Evolutionary conservation across 2,888 invertebrate species (phyloP), one percentile per base, ranked within the genome.

Genomic region (Aphrophora alni): DNA sequence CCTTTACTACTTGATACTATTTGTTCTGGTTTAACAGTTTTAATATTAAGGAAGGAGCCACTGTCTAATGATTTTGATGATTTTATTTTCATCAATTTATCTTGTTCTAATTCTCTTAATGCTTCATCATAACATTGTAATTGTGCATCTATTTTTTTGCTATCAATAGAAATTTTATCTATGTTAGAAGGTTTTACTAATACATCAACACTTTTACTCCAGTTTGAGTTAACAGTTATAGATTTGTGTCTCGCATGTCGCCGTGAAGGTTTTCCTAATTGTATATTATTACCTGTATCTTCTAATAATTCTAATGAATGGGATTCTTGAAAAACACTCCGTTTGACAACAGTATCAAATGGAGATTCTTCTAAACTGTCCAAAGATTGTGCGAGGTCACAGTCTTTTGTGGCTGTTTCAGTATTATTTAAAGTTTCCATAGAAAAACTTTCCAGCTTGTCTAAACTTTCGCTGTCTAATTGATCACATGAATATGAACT

Each of bases 111-210:
- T 76, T 86, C 86, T 70, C 86, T 82, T 12, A 86, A 78, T 12
- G 86, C 86, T 83, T 86, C 85, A 81, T 86, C 86, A 78, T 86
- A 86, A 76, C 86, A 86, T 78, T 85, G 83, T 27, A 86, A 81
- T 75, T 86, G 86, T 25, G 85, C 85, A 74, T 85, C 86, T 21
- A 86, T 86, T 4, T 83, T 82, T 38, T 83, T 82, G 8, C 82
- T 84, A 51, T 84, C 85, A 24, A 83, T 82, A 21, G 84, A 81
- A 68, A 83, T 80, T 68, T 82, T 82, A 75, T 81, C 83, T 38
- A 77, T 77, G 26, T 78, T 76, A 21, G 82, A 75, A 24, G 82
- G 80, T 59, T 83, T 83, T 7, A 80, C 78, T 10, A 84, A 72
- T 8, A 83, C 82, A 77, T 84, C 83, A 51, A 83, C 83, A 77